phyloP scores from a whole-genome alignment of 2,888 invertebrate genomes.

The Noctuana brunneofusca region DNA sequence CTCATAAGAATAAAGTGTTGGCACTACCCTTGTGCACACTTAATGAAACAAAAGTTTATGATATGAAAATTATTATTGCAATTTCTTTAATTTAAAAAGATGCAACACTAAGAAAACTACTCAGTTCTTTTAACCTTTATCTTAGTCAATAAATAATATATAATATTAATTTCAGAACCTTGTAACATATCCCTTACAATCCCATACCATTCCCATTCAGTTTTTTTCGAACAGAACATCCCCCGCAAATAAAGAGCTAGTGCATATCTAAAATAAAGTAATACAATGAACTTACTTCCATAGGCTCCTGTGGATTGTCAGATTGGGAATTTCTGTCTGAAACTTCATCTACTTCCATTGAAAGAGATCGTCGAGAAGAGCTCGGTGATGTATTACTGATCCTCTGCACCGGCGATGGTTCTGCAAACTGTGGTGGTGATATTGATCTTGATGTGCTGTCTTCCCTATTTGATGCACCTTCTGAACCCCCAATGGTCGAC shows the following conservation, averaged over 20 bases:
- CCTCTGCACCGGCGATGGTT: constrained; percentile 69
- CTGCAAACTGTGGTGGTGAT: constrained; percentile 76
- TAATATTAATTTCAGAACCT: no score
- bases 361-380: constrained; percentile 73
- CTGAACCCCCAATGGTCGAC: constrained; percentile 63
- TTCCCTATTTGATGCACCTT: constrained; percentile 65
- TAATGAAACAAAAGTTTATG: no score
- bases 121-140: no score
- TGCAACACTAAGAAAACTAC: no score
- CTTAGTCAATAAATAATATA: no score
- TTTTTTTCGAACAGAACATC: no score
- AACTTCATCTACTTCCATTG: constrained; percentile 78
- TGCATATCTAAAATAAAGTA: background rate
- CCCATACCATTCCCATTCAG: no score
- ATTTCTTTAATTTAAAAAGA: no score
- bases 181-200: no score
- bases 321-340: constrained; percentile 74
- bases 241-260: background rate
- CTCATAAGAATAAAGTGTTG: no score
- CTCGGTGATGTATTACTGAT: constrained; percentile 71
- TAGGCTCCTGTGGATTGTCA: constrained; percentile 70
- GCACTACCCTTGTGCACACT: no score
- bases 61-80: no score
- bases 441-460: constrained; percentile 75
- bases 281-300: constrained; percentile 64